Evolutionary conservation across 2,797 vertebrate genomes (phyloP), one percentile per base, ranked within the genome.

Genomic region (Diplodus puntazzo): DNA sequence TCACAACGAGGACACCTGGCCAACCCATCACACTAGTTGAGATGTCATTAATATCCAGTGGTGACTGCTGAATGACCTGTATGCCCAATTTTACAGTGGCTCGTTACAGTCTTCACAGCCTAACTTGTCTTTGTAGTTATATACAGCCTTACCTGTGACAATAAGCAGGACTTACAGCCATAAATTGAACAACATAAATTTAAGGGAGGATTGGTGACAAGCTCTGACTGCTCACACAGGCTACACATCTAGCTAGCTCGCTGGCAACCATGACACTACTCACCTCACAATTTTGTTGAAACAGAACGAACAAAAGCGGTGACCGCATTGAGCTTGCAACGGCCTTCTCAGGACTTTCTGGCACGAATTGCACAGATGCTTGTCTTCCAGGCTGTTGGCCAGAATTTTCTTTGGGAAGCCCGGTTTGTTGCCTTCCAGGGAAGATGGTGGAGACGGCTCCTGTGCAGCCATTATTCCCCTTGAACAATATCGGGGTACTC

Each of bases 261-360:
- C 74, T 77, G 84, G 77, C 86, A 69, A 58, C 75, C 74, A 46
- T 65, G 73, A 73, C 82, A 54, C 63, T 1, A 88, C 95, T 95
- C 92, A 99, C 98, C 98, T 98, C 85, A 99, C 96, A 14, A 96
- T 96, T 89, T 95, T 96, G 92, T 95, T 96, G 81, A 99, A 96
- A 70, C 98, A 99, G 83, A 93, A 97, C 3, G 95, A 97, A 69
- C 98, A 99, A 88, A 97, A 99, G 65, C 98, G 98, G 79, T 99
- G 98, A 14, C 98, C 98, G 0, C 98, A 99, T 84, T 98, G 97
- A 0, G 98, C 98, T 88, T 99, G 98, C 80, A 97, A 89, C 0
- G 98, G 98, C 84, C 97, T 94, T 58, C 98, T 92, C 66, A 99
- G 73, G n/a, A 99, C 95, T 63, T 98, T 97, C 92, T 92, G 94